Evolutionary conservation across 2,113 vertebrate species (phyloP).

Genomic region (Saimiri boliviensis): DNA sequence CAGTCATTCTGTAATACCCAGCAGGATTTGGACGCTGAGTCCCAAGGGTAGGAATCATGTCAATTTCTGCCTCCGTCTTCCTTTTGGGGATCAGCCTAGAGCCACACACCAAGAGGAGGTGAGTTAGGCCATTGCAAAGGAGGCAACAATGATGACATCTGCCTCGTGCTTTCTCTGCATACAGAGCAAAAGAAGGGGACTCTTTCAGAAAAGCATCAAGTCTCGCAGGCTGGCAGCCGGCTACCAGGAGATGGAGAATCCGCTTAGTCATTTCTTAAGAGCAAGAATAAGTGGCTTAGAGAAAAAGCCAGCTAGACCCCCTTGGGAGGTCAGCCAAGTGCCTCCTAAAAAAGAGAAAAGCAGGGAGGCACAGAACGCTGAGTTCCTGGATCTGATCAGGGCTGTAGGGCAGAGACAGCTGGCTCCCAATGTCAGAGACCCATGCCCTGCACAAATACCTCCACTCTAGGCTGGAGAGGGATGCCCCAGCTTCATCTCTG

Average conservation of each 20-base stretch:
- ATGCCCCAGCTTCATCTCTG: neutral
- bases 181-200: neutral
- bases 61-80: neutral
- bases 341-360: conserved; percentile 53
- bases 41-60: neutral
- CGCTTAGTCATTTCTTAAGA: conserved; percentile 62
- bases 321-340: neutral
- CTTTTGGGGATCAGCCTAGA: neutral
- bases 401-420: neutral
- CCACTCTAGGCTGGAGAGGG: neutral
- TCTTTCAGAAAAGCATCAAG: neutral
- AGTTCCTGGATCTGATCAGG: neutral
- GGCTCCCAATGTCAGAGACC: neutral
- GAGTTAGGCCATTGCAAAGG: neutral
- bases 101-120: neutral
- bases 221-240: neutral
- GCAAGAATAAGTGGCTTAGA: conserved; percentile 48
- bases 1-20: neutral
- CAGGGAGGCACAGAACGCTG: neutral
- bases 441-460: neutral
- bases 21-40: neutral
- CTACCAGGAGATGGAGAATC: conserved; percentile 33
- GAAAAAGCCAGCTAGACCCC: conserved; percentile 52
- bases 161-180: neutral
- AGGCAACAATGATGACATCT: neutral